Evolutionary conservation across 2,888 invertebrate species (phyloP).

Genomic region (Sepiola atlantica): DNA sequence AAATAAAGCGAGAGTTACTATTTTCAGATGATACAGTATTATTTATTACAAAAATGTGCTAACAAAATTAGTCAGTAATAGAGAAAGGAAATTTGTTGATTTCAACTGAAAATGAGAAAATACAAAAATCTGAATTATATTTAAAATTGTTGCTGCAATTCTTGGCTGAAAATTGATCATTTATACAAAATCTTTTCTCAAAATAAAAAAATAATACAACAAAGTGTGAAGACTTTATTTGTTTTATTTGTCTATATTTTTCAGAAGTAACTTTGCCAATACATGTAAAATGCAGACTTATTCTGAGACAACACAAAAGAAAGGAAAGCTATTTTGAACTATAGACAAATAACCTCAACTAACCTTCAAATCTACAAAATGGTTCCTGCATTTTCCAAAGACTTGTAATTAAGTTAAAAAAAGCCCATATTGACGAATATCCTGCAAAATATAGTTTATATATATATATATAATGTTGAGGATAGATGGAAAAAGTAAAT

Average conservation of each 20-base stretch:
- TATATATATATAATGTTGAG: too few species aligned
- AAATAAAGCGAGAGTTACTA: too few species aligned
- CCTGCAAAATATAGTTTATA: constrained; percentile 7
- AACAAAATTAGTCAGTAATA: too few species aligned
- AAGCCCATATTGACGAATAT: constrained; percentile 3
- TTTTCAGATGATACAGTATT: too few species aligned
- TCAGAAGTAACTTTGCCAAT: constrained; percentile 32
- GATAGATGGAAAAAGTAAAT: too few species aligned
- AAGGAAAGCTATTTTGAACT: background rate
- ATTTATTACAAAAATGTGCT: too few species aligned
- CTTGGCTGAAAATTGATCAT: background rate
- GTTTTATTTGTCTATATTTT: constrained; percentile 32
- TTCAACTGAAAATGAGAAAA: background rate
- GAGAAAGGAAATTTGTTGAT: too few species aligned
- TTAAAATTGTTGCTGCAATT: background rate
- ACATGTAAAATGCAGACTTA: constrained; percentile 32
- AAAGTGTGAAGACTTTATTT: background rate
- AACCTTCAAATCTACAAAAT: background rate
- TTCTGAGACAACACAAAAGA: background rate
- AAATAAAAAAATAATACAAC: background rate
- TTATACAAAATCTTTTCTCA: background rate
- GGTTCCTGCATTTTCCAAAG: constrained; percentile 2
- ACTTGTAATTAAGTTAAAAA: background rate
- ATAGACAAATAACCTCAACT: background rate
- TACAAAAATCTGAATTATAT: background rate